Percentiles rank a stretch among this genome's conserved stretches.
Evolutionary conservation across 2,797 vertebrate genomes (phyloP).

Genomic region (Morelia viridis): DNA sequence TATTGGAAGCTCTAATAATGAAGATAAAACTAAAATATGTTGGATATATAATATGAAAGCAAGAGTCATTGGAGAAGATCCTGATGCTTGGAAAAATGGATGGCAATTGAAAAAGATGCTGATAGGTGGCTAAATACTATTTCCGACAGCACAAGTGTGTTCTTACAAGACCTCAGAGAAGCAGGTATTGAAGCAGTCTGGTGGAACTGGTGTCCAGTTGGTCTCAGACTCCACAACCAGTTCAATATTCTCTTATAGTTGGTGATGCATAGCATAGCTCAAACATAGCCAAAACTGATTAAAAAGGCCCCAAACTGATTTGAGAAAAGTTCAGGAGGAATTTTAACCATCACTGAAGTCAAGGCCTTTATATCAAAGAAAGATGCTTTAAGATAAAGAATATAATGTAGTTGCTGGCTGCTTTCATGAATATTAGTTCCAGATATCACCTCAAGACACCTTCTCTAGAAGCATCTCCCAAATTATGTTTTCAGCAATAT

Average conservation of each 20-base stretch:
- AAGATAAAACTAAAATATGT: too few relatives aligned
- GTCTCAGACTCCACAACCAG: neutral
- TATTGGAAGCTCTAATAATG: too few relatives aligned
- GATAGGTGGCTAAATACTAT: neutral
- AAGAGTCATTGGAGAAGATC: neutral
- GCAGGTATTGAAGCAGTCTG: neutral
- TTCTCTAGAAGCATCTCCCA: too few relatives aligned
- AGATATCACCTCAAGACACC: neutral
- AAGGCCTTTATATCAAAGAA: neutral
- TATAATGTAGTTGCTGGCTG: neutral
- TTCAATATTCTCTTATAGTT: neutral
- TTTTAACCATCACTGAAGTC: neutral
- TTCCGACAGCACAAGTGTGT: neutral
- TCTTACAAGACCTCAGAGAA: neutral
- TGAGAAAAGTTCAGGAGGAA: neutral
- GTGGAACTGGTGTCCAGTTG: neutral
- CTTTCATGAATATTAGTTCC: neutral
- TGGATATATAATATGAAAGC: too few relatives aligned
- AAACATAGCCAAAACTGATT: neutral
- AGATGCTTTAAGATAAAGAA: neutral
- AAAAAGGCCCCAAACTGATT: neutral
- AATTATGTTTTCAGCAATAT: neutral
- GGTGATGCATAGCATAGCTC: neutral
- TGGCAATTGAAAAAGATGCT: neutral
- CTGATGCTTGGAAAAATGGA: neutral